Conservation (phyloP, 1,140 invertebrate species). For the Belonocnema kinseyi region DNA sequence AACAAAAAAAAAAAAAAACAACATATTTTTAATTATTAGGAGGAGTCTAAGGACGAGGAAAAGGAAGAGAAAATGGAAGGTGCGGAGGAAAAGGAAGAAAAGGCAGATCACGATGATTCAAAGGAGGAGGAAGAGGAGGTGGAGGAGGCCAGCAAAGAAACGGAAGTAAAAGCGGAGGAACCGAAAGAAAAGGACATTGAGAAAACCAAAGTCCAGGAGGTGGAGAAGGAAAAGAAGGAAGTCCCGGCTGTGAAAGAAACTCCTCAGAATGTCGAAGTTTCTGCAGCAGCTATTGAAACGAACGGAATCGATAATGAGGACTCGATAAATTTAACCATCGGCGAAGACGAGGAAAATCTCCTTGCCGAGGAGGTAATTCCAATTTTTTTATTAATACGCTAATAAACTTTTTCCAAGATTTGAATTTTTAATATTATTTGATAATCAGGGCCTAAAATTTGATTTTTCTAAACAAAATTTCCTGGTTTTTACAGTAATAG, state of each 20-base stretch:
- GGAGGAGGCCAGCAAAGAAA: conserved; percentile 49
- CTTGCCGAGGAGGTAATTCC: conserved; percentile 83
- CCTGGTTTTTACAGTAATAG: too few relatives aligned
- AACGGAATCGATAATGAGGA: conserved; percentile 83
- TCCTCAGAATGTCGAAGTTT: conserved; percentile 43
- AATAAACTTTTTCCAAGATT: conserved; percentile 32
- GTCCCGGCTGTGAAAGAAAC: conserved; percentile 29
- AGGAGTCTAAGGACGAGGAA: conserved; percentile 49
- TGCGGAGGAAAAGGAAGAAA: conserved; percentile 64
- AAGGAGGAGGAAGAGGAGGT: conserved; percentile 47
- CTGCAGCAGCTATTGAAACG: conserved; percentile 62
- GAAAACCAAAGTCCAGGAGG: conserved; percentile 53
- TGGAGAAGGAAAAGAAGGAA: conserved; percentile 49
- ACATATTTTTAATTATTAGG: conserved; percentile 22
- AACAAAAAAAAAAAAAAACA: too few relatives aligned
- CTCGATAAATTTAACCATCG: conserved; percentile 87
- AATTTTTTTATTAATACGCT: conserved; percentile 12
- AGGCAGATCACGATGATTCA: conserved; percentile 38
- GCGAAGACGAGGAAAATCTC: conserved; percentile 86
- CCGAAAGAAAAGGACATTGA: conserved; percentile 54
- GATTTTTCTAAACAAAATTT: too few relatives aligned
- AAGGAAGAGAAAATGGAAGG: conserved; percentile 58
- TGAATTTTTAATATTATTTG: neutral
- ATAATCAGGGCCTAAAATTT: too few relatives aligned
- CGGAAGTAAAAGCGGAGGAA: conserved; percentile 54